phyloP scores from a whole-genome alignment of 2,888 invertebrate genomes.

The Tenthredo mesomela region DNA sequence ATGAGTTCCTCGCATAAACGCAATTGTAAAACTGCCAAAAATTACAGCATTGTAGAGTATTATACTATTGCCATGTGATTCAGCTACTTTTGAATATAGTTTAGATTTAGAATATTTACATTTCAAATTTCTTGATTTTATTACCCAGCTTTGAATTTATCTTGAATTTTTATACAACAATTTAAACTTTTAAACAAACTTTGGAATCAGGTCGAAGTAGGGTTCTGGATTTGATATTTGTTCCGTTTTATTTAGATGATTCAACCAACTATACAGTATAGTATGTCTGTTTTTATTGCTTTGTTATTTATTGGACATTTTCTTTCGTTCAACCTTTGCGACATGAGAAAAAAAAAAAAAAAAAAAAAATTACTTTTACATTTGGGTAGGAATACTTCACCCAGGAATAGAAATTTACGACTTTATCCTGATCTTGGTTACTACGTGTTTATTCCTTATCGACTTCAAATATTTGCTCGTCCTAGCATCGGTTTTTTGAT shows the following conservation, averaged over 20 bases:
- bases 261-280: not conserved
- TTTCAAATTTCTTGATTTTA: not conserved
- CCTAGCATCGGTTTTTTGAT: too few species aligned
- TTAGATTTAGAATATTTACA: not conserved
- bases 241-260: not conserved
- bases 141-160: not conserved
- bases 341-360: not conserved
- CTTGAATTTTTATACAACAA: not conserved
- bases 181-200: not conserved
- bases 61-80: not conserved
- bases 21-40: conserved; percentile 1
- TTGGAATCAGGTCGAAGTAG: not conserved
- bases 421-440: not conserved
- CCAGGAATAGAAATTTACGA: not conserved
- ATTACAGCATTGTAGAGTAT: conserved; percentile 10
- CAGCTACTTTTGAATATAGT: not conserved
- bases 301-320: not conserved
- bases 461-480: too few species aligned
- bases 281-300: not conserved
- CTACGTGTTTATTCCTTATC: too few species aligned
- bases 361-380: not conserved
- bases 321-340: not conserved
- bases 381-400: not conserved
- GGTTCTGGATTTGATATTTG: not conserved
- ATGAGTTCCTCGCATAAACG: not conserved